Evolutionary conservation across 2,113 vertebrate genomes (phyloP).

Genomic region (Sardina pilchardus): DNA sequence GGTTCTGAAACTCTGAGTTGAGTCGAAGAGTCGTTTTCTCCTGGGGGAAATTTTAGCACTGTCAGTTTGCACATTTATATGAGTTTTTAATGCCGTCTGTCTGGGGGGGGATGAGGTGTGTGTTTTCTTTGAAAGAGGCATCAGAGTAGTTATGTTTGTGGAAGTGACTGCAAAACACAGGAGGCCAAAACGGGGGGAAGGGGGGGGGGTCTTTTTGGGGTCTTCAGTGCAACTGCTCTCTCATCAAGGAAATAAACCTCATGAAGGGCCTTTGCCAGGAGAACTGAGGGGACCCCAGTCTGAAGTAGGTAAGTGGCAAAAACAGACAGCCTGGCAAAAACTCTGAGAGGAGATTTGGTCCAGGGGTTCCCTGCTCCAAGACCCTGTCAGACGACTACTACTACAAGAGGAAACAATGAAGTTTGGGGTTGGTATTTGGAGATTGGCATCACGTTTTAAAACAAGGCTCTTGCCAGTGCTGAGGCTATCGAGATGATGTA

Average conservation of each 20-base stretch:
- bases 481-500: conserved; percentile 3
- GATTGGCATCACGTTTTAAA: conserved; percentile 8
- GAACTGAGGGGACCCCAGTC: not conserved
- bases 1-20: not conserved
- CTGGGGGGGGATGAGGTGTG: not conserved
- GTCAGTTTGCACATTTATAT: conserved; percentile 4
- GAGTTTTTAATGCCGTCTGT: not conserved
- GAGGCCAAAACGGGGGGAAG: not conserved
- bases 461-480: not conserved
- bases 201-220: not conserved
- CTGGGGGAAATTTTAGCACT: not conserved
- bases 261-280: not conserved
- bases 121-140: not conserved
- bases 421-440: not conserved
- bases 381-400: not conserved
- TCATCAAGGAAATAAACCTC: not conserved
- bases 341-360: not conserved
- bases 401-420: conserved; percentile 18
- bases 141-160: not conserved
- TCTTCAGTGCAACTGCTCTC: not conserved
- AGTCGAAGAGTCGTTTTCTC: not conserved
- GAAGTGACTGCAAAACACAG: not conserved
- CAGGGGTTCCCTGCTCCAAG: conserved; percentile 4
- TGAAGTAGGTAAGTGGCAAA: conserved; percentile 5
- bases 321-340: conserved; percentile 18